These are phyloP conservation scores for Oncorhynchus masou DNA, from an alignment of 2,113 vertebrate genomes.

Conservation along the genomic window DNA sequence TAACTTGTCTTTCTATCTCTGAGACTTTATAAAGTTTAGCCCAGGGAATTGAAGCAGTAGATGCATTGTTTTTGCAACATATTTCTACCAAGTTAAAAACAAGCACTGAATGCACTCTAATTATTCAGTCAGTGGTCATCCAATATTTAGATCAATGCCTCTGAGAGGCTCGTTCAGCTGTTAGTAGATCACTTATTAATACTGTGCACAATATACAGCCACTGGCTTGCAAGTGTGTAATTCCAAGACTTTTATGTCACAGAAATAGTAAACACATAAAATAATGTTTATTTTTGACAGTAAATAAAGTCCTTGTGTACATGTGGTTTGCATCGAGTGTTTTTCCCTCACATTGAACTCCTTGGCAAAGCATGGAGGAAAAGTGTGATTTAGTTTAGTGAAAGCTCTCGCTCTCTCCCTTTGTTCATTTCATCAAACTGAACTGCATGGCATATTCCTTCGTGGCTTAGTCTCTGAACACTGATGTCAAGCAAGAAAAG, in stretches of 20 bases:
- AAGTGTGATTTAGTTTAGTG: not conserved
- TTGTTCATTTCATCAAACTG: too few species aligned
- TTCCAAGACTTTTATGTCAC: not conserved
- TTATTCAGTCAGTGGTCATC: not conserved
- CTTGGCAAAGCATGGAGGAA: not conserved
- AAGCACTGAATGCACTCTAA: not conserved
- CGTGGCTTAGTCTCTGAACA: too few species aligned
- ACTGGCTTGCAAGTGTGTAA: not conserved
- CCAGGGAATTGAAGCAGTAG: constrained; percentile 9
- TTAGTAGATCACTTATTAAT: too few species aligned
- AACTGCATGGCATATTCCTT: too few species aligned
- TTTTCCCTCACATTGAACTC: not conserved
- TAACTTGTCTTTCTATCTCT: not conserved
- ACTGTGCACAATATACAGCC: not conserved
- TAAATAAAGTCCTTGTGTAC: constrained; percentile 3
- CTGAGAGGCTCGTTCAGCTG: too few species aligned
- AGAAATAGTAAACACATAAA: too few species aligned
- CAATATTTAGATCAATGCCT: not conserved
- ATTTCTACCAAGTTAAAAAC: not conserved
- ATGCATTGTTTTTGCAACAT: not conserved
- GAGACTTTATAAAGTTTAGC: not conserved
- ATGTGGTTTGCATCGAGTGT: not conserved
- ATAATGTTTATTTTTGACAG: not conserved
- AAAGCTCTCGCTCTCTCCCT: not conserved
- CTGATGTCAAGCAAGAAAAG: not conserved